Conservation (phyloP, 2,888 invertebrate genomes). For the Meta bourneti region DNA sequence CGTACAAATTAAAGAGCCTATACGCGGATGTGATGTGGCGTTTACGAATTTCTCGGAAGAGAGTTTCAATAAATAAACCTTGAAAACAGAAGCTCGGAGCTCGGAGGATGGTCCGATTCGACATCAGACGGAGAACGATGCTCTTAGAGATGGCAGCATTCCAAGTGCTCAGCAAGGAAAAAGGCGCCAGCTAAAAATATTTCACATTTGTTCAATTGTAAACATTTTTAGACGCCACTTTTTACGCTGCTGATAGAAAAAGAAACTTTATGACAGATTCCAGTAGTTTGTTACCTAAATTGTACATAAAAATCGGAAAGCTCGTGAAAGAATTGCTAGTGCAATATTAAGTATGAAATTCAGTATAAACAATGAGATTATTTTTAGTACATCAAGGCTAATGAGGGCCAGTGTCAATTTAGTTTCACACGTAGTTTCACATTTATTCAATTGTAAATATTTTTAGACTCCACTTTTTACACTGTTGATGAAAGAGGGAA, state of each 20-base stretch:
- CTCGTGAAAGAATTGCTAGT: no score
- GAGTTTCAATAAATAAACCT: slow-evolving; percentile 21
- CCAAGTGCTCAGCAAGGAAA: slow-evolving; percentile 16
- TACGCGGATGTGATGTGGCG: no score
- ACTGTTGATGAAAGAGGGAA: neutral
- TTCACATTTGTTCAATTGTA: slow-evolving; percentile 34
- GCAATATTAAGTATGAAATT: no score
- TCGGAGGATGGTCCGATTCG: neutral
- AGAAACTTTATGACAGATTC: neutral
- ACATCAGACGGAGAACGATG: slow-evolving; percentile 23
- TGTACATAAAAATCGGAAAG: neutral
- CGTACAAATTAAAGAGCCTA: no score
- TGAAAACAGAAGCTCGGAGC: neutral
- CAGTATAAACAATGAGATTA: no score
- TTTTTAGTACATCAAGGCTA: no score
- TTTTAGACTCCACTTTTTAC: no score
- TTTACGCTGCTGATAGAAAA: neutral
- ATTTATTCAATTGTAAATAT: no score
- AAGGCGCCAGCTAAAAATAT: slow-evolving; percentile 35
- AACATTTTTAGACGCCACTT: slow-evolving; percentile 3
- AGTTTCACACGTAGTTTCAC: no score
- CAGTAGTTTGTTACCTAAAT: neutral
- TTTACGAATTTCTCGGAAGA: neutral
- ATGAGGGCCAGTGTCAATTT: no score
- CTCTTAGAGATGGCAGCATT: slow-evolving; percentile 21